Evolutionary conservation across 2,113 vertebrate genomes (phyloP), one percentile per base, ranked within the genome.

Genomic region (Bos taurus): DNA sequence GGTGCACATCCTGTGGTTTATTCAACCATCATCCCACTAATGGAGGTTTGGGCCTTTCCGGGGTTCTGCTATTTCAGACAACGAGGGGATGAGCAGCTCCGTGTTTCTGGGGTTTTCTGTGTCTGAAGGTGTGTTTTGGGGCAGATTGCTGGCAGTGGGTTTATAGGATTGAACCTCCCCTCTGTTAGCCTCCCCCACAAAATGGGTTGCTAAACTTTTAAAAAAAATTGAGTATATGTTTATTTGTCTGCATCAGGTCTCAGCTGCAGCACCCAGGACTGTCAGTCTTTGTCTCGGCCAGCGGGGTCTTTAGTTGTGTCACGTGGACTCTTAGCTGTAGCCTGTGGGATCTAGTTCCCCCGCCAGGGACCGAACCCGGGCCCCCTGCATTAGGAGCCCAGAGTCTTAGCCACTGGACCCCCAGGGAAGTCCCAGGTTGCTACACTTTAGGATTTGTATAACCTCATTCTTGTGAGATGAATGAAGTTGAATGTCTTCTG

Each of bases 361-460:
- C 5, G 5, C 19, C 67, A 71, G n/a, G 5, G n/a, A 71, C 67
- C 0, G 9, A 71, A 71, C n/a, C n/a, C 0, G 2, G n/a, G 10
- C n/a, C n/a, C n/a, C 67, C 67, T 40, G 67, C n/a, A 71, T 71
- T 71, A 40, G n/a, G 19, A 71, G 67, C n/a, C 67, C 67, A 23
- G 67, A 71, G n/a, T 40, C 67, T 40, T 71, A 71, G n/a, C 10
- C n/a, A 74, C 17, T 74, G 67, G 67, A 40, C n/a, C 67, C 64
- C 19, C 67, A 74, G n/a, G 67, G 19, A 74, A 74, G 67, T 40
- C 19, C 67, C 67, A 74, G 67, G 19, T 40, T 74, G 10, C n/a
- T 40, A 23, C 67, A 23, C n/a, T 40, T 40, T 6, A 74, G n/a
- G 40, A 28, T 46, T 8, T 83, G 33, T 89, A 43, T 11, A 23